Percentiles rank a stretch among this genome's conserved stretches.
Conservation (phyloP, 2,113 vertebrate species). For the Rhea pennata region DNA sequence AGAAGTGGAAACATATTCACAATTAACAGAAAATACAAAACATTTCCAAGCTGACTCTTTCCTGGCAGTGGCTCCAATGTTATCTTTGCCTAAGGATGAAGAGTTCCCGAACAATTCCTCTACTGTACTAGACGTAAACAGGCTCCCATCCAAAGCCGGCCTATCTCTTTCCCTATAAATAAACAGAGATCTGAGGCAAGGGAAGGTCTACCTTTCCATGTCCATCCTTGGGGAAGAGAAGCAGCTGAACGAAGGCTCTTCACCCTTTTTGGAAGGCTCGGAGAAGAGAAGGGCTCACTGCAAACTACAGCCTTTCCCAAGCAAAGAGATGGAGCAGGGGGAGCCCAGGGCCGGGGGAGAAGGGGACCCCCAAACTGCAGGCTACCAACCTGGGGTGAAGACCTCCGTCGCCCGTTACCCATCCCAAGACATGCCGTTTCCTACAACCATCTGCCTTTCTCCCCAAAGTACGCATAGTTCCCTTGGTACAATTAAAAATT, state of each 20-base stretch:
- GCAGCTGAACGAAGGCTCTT: background rate
- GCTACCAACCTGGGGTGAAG: background rate
- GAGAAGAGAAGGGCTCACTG: background rate
- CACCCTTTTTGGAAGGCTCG: background rate
- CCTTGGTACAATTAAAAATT: background rate
- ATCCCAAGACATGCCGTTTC: background rate
- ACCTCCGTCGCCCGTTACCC: background rate
- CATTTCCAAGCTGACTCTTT: background rate
- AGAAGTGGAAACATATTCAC: background rate
- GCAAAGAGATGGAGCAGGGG: background rate
- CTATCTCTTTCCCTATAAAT: background rate
- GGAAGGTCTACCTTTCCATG: background rate
- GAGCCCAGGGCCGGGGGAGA: rapidly evolving
- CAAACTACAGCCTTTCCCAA: background rate
- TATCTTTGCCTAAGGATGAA: background rate
- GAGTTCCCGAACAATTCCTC: background rate
- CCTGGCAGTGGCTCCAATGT: background rate
- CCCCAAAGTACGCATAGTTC: background rate
- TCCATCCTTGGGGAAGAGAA: background rate
- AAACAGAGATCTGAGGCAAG: background rate
- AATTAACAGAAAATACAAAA: background rate
- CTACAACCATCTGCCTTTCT: background rate
- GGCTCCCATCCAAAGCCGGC: background rate
- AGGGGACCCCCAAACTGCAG: background rate
- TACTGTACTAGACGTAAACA: background rate